Evolutionary conservation across 2,888 invertebrate genomes (phyloP).

Genomic region (Heliconius charithonia): DNA sequence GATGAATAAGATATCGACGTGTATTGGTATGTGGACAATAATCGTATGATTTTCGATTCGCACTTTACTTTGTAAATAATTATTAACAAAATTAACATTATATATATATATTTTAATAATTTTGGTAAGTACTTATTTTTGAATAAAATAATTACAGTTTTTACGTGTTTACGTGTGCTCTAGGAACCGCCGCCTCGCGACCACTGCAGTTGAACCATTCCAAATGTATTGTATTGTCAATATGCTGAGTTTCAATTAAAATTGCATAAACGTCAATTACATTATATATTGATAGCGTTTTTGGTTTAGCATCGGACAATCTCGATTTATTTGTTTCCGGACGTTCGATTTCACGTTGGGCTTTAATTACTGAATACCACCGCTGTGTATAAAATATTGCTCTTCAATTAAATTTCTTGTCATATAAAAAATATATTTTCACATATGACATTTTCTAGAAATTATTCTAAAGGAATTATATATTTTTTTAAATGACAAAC

Average conservation of each 20-base stretch:
- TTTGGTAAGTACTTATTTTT: conserved; percentile 74
- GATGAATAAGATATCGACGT: conserved; percentile 40
- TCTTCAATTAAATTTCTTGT: conserved; percentile 8
- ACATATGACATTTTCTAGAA: conserved; percentile 13
- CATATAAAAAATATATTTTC: not conserved
- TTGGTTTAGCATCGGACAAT: conserved; percentile 21
- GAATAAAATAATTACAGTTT: conserved; percentile 46
- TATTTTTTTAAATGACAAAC: conserved; percentile 8
- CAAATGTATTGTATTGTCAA: conserved; percentile 54
- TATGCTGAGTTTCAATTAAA: conserved; percentile 13
- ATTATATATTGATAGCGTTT: conserved; percentile 29
- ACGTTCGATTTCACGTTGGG: conserved; percentile 4
- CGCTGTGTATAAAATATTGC: conserved; percentile 17
- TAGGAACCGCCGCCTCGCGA: conserved; percentile 74
- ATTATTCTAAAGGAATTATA: not conserved
- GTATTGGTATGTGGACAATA: conserved; percentile 49
- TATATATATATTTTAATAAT: conserved; percentile 52
- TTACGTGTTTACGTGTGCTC: conserved; percentile 34
- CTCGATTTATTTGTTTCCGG: not conserved
- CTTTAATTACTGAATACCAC: conserved; percentile 21
- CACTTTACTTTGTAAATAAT: conserved; percentile 64
- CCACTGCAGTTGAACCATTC: conserved; percentile 64
- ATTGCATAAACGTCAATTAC: conserved; percentile 49
- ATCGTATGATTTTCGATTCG: conserved; percentile 52
- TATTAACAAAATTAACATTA: conserved; percentile 60